These are phyloP conservation scores for Paramormyrops hopkinsi DNA, from an alignment of 2,797 vertebrate species.

Conservation along the genomic window DNA sequence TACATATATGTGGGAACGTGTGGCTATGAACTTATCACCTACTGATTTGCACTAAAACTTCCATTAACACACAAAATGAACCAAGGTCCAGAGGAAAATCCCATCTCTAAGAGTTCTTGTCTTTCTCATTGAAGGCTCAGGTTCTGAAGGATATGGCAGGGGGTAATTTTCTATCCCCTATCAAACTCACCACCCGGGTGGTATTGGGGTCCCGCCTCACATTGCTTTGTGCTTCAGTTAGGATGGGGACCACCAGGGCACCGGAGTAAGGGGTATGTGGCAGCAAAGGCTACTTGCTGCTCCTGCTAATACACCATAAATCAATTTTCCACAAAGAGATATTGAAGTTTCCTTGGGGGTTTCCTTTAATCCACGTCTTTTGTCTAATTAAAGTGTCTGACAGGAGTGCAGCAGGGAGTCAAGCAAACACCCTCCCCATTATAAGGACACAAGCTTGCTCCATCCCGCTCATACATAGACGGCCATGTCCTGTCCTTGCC, in stretches of 20 bases:
- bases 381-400: slow-evolving; percentile 48
- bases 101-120: not conserved
- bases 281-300: slow-evolving; percentile 23
- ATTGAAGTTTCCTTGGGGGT: slow-evolving; percentile 34
- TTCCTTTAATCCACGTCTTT: slow-evolving; percentile 43
- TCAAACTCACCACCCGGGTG: not conserved
- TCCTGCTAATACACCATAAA: slow-evolving; percentile 39
- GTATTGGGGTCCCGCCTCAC: slow-evolving; percentile 12
- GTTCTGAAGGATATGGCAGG: not conserved
- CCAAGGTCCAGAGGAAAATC: not conserved
- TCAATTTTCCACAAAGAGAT: slow-evolving; percentile 35
- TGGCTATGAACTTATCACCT: not conserved
- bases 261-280: slow-evolving; percentile 20
- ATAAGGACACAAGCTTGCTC: slow-evolving; percentile 29
- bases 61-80: slow-evolving; percentile 6
- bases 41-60: not conserved
- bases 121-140: not conserved
- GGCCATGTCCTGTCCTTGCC: not conserved
- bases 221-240: slow-evolving; percentile 2
- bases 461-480: not conserved
- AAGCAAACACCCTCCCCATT: slow-evolving; percentile 21
- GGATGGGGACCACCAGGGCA: slow-evolving; percentile 21
- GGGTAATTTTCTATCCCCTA: not conserved
- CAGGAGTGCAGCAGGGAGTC: slow-evolving; percentile 32
- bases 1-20: not conserved